A percentile compares a stretch with the other conserved stretches of the same genome.
phyloP scores from a whole-genome alignment of 2,888 invertebrate genomes.

The Troilus luridus region DNA sequence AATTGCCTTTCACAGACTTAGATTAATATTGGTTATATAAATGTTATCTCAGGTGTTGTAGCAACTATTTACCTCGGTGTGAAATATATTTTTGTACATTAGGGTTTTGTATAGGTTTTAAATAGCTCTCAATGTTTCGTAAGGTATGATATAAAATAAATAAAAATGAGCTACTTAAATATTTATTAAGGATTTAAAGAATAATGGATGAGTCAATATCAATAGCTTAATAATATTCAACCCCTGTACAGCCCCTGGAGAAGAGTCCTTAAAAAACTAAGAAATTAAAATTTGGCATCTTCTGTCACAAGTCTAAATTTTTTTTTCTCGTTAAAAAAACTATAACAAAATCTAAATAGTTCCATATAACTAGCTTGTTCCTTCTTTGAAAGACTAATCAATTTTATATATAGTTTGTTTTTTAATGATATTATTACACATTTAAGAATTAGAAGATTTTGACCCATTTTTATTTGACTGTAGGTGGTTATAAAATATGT shows the following conservation, averaged over 20 bases:
- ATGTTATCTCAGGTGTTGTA: slow-evolving; percentile 48
- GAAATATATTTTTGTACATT: slow-evolving; percentile 52
- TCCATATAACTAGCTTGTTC: neutral
- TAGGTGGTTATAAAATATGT: neutral
- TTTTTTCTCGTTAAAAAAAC: neutral
- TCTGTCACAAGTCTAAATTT: neutral
- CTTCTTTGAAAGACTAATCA: neutral
- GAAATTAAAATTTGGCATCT: neutral
- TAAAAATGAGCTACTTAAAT: neutral
- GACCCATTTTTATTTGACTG: neutral
- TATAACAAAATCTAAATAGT: neutral
- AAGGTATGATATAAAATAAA: neutral
- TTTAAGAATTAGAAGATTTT: neutral
- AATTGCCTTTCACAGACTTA: neutral
- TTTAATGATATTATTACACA: neutral
- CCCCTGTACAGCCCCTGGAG: neutral
- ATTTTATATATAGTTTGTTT: neutral
- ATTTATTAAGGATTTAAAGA: neutral
- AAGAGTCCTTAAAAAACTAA: neutral
- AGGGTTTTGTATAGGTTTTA: neutral
- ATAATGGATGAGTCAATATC: neutral
- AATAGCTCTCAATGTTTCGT: neutral
- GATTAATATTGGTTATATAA: neutral
- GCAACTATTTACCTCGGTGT: slow-evolving; percentile 15
- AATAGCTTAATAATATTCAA: neutral